Base-by-base conservation (phyloP, 2,888 invertebrate species). In the Chrysopilus asiliformis region DNA sequence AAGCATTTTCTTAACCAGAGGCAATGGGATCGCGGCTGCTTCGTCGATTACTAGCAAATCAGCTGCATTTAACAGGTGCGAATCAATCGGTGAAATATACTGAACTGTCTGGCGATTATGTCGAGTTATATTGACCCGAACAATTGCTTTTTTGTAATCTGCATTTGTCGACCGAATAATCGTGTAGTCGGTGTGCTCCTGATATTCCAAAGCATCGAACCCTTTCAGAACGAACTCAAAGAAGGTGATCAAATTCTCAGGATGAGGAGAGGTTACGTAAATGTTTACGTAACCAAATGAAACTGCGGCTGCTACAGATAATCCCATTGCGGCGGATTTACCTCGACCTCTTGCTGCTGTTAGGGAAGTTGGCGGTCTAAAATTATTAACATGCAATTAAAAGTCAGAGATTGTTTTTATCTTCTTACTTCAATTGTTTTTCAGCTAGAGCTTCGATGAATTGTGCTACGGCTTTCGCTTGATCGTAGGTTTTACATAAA, bases 221-320 rank as follows among this genome's bases (percentile, higher is more conserved):
- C 93, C 93, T 69, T 94, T 94, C 37, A 95, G 76, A 3, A 95
- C 72, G 60, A 99, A 99, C 58, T 97, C 90, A 62, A 98, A 98
- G 8, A 99, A 69, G 0, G 98, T 98, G 42, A 86, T 89, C 56
- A 98, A 72, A 67, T 99, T 98, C 64, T 98, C 98, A 0, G 98
- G 97, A 57, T 89, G 87, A 0, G 98, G 98, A 36, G 94, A 91
- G 0, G 98, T 95, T 24, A 98, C 93, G 65, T 93, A 97, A 41
- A 93, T 79, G 55, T 90, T 91, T 1, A 87, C 83, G 53, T 71
- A 71, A 16, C 81, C 78, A 50, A 84, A 80, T 1, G 85, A 79
- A 3, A 89, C 71, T 1, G 87, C 82, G 0, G 81, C 85, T 7
- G 87, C 82, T 12, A 99, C 79, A 0, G 95, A 79, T 14, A 99